phyloP scores from a whole-genome alignment of 2,797 vertebrate genomes.

The Poeciliopsis turneri region DNA sequence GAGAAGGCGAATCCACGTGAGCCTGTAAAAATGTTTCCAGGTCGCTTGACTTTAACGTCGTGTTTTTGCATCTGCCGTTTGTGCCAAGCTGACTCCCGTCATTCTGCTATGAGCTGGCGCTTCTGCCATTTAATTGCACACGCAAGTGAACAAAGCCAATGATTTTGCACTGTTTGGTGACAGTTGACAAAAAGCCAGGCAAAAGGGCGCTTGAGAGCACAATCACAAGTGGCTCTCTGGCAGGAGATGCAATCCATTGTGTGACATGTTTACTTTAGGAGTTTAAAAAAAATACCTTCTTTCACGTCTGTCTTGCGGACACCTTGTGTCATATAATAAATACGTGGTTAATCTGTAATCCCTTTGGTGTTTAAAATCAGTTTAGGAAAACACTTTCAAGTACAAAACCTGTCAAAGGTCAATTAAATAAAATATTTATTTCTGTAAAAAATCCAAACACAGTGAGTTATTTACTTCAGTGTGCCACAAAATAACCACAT shows the following conservation, averaged over 20 bases:
- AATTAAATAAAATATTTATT: background rate
- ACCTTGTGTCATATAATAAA: background rate
- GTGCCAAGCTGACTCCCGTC: conserved; percentile 49
- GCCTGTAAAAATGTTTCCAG: conserved; percentile 53
- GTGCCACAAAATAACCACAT: background rate
- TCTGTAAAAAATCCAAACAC: background rate
- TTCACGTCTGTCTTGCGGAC: background rate
- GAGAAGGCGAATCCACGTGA: conserved; percentile 52
- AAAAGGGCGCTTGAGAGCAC: conserved; percentile 9
- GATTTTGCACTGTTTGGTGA: conserved; percentile 22
- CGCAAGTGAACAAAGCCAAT: conserved; percentile 13
- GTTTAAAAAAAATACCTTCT: background rate
- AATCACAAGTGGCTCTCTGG: conserved; percentile 27
- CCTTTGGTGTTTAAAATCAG: background rate
- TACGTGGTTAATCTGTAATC: background rate
- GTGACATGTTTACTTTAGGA: conserved; percentile 3
- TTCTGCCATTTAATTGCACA: conserved; percentile 13
- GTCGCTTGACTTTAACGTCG: conserved; percentile 44
- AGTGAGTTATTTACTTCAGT: background rate
- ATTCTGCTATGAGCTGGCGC: conserved; percentile 16
- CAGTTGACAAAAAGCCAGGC: conserved; percentile 39
- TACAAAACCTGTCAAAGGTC: background rate
- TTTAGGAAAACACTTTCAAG: background rate
- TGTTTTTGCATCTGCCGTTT: conserved; percentile 48
- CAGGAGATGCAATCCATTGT: conserved; percentile 13